These are phyloP conservation scores for Myotis lucifugus DNA, from an alignment of 2,113 vertebrate genomes.

Conservation along the genomic window DNA sequence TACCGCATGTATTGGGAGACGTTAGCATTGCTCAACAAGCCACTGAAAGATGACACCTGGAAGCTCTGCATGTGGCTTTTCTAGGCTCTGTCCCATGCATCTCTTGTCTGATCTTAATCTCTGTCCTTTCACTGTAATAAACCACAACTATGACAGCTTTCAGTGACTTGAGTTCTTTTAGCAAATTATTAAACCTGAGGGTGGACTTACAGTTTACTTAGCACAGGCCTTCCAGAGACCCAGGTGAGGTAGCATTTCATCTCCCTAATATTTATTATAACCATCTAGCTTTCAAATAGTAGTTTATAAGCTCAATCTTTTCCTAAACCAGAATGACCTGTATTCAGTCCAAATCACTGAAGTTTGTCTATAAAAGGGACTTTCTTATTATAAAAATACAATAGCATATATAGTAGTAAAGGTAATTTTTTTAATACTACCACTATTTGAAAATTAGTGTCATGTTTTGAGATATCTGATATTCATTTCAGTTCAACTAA, in stretches of 20 bases:
- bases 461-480: background rate
- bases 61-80: background rate
- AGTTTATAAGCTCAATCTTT: background rate
- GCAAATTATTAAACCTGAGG: background rate
- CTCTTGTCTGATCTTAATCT: background rate
- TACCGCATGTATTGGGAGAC: background rate
- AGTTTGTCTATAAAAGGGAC: background rate
- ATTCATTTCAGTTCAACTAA: background rate
- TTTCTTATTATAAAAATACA: background rate
- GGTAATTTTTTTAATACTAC: background rate
- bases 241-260: background rate
- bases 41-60: background rate
- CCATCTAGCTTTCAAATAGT: background rate
- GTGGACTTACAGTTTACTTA: background rate
- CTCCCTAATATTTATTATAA: background rate
- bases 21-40: background rate
- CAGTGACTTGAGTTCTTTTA: background rate
- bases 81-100: background rate
- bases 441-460: background rate
- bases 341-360: background rate
- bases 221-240: background rate
- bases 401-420: background rate
- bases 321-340: background rate
- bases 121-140: background rate
- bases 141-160: background rate